Evolutionary conservation across 1,140 invertebrate genomes (phyloP).

Genomic region (Drosophila repletoides): DNA sequence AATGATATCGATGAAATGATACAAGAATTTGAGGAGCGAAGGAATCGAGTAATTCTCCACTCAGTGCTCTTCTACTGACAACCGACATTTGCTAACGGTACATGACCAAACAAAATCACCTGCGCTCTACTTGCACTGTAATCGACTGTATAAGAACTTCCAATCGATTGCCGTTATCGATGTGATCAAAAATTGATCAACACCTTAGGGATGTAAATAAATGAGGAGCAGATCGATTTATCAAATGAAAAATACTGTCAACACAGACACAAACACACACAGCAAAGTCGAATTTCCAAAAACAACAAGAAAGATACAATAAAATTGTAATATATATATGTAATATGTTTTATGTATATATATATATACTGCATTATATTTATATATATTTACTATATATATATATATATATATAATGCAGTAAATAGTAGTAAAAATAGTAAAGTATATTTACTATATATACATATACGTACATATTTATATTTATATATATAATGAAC

Average conservation of each 20-base stretch:
- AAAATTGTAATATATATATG: slow-evolving; percentile 42
- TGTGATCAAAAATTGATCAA: neutral
- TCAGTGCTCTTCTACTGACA: slow-evolving; percentile 96
- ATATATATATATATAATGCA: slow-evolving; percentile 4
- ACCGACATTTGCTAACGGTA: slow-evolving; percentile 31
- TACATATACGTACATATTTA: slow-evolving; percentile 4
- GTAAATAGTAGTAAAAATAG: no score
- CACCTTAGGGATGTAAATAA: slow-evolving; percentile 27
- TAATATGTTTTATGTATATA: slow-evolving; percentile 26
- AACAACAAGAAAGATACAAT: slow-evolving; percentile 27
- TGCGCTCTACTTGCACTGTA: slow-evolving; percentile 14
- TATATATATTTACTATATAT: slow-evolving; percentile 30
- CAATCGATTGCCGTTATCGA: slow-evolving; percentile 9
- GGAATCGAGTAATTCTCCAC: slow-evolving; percentile 93
- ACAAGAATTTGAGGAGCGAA: slow-evolving; percentile 96
- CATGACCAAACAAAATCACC: slow-evolving; percentile 41
- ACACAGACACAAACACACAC: slow-evolving; percentile 11
- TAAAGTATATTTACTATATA: slow-evolving; percentile 37
- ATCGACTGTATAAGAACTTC: neutral
- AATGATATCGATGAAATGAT: slow-evolving; percentile 99
- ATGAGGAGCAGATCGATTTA: slow-evolving; percentile 23
- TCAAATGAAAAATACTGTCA: slow-evolving; percentile 1
- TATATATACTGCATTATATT: slow-evolving; percentile 3
- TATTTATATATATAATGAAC: slow-evolving; percentile 12
- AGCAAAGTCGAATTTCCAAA: slow-evolving; percentile 30